These are phyloP conservation scores for Sciaenops ocellatus DNA, from an alignment of 2,797 vertebrate species.

Conservation along the genomic window DNA sequence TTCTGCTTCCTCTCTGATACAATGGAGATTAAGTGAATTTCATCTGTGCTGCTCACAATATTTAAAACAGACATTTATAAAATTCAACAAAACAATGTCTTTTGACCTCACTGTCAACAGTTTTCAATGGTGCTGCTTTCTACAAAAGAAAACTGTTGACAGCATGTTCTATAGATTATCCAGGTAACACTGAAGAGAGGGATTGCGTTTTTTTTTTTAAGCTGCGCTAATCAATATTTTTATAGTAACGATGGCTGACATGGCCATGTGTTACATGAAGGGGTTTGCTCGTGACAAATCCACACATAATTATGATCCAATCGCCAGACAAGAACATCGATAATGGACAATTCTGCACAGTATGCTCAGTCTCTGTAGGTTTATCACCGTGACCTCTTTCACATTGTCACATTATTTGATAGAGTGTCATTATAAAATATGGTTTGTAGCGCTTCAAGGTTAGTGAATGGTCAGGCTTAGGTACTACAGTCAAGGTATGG, in stretches of 20 bases:
- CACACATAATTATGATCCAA: neutral
- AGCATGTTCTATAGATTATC: neutral
- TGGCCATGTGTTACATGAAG: neutral
- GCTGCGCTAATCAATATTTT: neutral
- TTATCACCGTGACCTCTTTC: neutral
- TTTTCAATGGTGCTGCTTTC: neutral
- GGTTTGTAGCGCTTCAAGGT: neutral
- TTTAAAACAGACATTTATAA: neutral
- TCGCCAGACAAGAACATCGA: neutral
- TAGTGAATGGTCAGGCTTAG: neutral
- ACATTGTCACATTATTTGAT: neutral
- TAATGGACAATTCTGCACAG: neutral
- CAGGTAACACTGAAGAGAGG: neutral
- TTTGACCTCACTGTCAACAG: constrained; percentile 12
- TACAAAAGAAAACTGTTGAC: neutral
- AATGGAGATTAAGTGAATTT: neutral
- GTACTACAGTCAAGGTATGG: neutral
- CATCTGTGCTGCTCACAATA: neutral
- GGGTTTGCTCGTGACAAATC: neutral
- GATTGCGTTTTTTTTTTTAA: neutral
- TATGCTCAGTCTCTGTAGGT: neutral
- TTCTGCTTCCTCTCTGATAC: neutral
- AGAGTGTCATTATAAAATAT: neutral
- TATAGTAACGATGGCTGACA: neutral
- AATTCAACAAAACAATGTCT: constrained; percentile 8